Conservation (phyloP, 2,113 vertebrate species). For the Panthera uncia region DNA sequence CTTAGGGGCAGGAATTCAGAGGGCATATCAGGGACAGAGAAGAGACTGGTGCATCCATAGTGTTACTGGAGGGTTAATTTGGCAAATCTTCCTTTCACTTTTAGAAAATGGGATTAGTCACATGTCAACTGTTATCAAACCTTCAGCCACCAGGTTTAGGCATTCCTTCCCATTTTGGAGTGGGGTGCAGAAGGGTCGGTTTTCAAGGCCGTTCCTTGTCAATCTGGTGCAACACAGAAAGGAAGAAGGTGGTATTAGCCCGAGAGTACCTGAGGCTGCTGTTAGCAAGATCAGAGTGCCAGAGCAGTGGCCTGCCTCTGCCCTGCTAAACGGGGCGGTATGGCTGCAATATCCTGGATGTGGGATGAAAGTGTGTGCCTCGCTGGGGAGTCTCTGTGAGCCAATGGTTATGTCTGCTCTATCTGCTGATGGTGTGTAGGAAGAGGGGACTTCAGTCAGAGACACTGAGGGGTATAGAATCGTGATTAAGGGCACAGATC, state of each 20-base stretch:
- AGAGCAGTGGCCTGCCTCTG: not conserved
- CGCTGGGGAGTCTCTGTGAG: not conserved
- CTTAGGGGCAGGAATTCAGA: not conserved
- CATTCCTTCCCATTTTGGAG: not conserved
- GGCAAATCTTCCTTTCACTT: not conserved
- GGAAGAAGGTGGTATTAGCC: not conserved
- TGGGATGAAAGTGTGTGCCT: not conserved
- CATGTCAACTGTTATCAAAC: not conserved
- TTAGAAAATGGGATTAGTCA: slow-evolving; percentile 16
- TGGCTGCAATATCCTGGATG: not conserved
- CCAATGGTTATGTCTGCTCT: not conserved
- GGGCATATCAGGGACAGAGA: not conserved
- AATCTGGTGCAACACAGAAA: not conserved
- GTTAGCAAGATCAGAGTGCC: not conserved
- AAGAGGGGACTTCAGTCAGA: not conserved
- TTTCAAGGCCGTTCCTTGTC: not conserved
- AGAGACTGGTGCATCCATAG: not conserved
- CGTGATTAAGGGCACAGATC: not conserved
- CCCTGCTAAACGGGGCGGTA: not conserved
- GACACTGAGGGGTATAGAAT: not conserved
- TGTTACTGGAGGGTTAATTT: not conserved
- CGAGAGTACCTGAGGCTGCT: not conserved
- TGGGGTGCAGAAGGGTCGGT: not conserved
- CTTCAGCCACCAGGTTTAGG: not conserved
- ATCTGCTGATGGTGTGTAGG: not conserved